A percentile compares a stretch with the other conserved stretches of the same genome.
These are phyloP conservation scores for Plodia interpunctella DNA, from an alignment of 1,140 invertebrate species.

Conservation along the genomic window DNA sequence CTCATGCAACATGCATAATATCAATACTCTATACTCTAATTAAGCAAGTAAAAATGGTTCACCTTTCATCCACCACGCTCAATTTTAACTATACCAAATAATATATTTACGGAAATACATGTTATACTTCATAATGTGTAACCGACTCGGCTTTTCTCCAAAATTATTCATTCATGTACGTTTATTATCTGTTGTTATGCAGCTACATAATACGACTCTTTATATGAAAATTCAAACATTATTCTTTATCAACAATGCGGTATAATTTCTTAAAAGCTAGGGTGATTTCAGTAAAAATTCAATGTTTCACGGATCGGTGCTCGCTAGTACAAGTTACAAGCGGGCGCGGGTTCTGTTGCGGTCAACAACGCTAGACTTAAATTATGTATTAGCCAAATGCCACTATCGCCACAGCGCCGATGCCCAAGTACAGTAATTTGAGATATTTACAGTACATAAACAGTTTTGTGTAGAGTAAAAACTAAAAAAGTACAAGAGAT, in stretches of 20 bases:
- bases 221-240: conserved; percentile 41
- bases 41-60: no score
- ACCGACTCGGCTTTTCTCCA: conserved; percentile 6
- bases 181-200: conserved; percentile 34
- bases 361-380: no score
- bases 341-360: not conserved
- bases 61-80: no score
- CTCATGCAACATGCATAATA: no score
- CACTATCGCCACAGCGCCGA: no score
- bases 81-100: no score
- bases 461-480: no score
- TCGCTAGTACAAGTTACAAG: conserved; percentile 22
- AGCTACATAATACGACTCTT: conserved; percentile 34
- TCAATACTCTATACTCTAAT: no score
- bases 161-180: conserved; percentile 26
- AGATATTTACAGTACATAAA: no score
- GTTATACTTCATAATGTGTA: not conserved
- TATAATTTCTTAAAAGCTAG: conserved; percentile 33
- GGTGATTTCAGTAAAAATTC: conserved; percentile 51
- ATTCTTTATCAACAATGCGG: conserved; percentile 35
- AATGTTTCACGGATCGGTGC: conserved; percentile 36
- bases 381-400: no score
- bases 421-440: no score
- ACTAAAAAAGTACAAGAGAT: no score
- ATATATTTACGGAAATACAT: not conserved